Base-by-base conservation (phyloP, 2,797 vertebrate genomes). In the Acrossocheilus fasciatus region DNA sequence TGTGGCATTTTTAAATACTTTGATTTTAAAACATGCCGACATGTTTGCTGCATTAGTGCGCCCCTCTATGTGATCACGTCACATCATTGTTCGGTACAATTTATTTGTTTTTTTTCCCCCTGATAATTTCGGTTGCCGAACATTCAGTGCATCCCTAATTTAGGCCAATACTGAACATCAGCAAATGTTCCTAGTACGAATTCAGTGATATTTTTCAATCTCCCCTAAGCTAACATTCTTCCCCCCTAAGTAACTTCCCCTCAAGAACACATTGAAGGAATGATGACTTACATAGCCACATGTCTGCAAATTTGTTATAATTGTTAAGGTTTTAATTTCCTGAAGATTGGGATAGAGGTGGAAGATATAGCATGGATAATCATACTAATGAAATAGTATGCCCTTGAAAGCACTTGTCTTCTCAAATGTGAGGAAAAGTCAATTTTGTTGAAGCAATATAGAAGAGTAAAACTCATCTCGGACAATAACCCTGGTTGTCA, bases 291-390 rank as follows among this genome's bases (percentile, higher is more conserved):
- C 70, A 69, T 69, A 76, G 57, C 39, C 39, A 12, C 23, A 64
- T 80, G 18, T 66, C 47, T 68, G 57, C 43, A 76, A 90, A 87
- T 76, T 45, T 87, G 57, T 81, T 70, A 52, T 52, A 82, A 86
- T 89, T 82, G 50, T 59, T 62, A 59, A 89, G 85, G 68, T 85
- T 89, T 90, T 90, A 84, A 91, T 88, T 91, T 91, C 78, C 88
- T 87, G 81, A 86, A 80, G 79, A 43, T 54, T 52, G 23, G 86
- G 70, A 87, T 87, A 64, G 41, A 45, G 81, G 39, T 89, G n/a
- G 39, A 36, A 73, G 83, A 89, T 88, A 82, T 74, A 72, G 76
- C 47, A n/a, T 66, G 73, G 72, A 81, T 91, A 88, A 90, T 88
- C 70, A 81, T 69, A 79, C 73, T 85, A 86, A 85, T 88, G 83